Conservation (phyloP, 2,888 invertebrate genomes). For the Phortica okadai region DNA sequence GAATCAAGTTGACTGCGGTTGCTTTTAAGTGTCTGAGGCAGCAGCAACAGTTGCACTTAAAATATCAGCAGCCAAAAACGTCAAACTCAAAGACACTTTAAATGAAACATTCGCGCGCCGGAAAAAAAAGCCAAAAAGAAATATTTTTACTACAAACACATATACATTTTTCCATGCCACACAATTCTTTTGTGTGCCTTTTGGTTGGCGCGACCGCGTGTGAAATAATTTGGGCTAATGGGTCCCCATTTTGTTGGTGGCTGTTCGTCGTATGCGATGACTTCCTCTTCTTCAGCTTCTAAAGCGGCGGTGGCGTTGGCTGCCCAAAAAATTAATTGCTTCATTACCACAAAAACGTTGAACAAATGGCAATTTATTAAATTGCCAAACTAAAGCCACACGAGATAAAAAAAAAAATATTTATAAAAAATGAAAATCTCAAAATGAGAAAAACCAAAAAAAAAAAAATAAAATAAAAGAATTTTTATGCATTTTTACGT, state of each 20-base stretch:
- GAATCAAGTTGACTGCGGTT: background rate
- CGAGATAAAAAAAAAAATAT: slow-evolving; percentile 33
- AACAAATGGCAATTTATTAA: slow-evolving; percentile 37
- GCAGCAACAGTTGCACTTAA: slow-evolving; percentile 55
- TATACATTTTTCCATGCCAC: slow-evolving; percentile 38
- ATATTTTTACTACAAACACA: slow-evolving; percentile 49
- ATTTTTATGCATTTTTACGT: slow-evolving; percentile 8
- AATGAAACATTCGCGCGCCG: slow-evolving; percentile 50
- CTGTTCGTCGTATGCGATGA: too few species aligned
- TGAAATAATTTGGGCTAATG: slow-evolving; percentile 38
- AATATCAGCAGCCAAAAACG: slow-evolving; percentile 64
- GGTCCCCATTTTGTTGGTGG: slow-evolving; percentile 8
- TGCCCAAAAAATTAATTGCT: slow-evolving; percentile 63
- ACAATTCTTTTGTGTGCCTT: background rate
- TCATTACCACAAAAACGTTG: slow-evolving; percentile 55
- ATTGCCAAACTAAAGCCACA: slow-evolving; percentile 38
- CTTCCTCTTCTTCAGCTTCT: slow-evolving; percentile 21
- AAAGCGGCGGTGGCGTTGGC: slow-evolving; percentile 29
- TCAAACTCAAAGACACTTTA: slow-evolving; percentile 67
- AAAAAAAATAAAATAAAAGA: slow-evolving; percentile 13
- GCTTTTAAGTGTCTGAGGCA: slow-evolving; percentile 23
- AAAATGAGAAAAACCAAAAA: slow-evolving; percentile 4
- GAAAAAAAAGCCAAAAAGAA: slow-evolving; percentile 10
- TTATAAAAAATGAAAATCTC: slow-evolving; percentile 35
- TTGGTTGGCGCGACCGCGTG: background rate